Percentiles rank a stretch among this genome's conserved stretches.
Conservation (phyloP, 1,140 invertebrate species). For the Campoletis sonorensis region DNA sequence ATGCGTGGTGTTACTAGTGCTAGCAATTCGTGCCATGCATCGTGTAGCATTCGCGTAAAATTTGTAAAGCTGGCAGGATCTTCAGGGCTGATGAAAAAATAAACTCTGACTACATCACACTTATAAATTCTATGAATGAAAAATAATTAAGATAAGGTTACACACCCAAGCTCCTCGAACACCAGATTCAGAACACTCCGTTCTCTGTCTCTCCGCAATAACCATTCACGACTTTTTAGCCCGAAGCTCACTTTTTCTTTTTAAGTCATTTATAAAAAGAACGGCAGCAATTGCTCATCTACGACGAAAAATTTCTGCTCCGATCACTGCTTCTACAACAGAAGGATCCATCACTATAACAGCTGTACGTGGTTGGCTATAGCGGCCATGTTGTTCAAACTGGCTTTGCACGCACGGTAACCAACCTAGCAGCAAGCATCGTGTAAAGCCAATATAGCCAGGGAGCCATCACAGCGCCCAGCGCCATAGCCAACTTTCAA, state of each 20-base stretch:
- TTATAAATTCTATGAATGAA: slow-evolving; percentile 19
- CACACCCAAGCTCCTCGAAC: slow-evolving; percentile 27
- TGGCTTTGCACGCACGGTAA: too few species aligned
- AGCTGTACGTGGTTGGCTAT: slow-evolving; percentile 5
- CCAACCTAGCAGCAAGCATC: too few species aligned
- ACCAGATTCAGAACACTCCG: slow-evolving; percentile 34
- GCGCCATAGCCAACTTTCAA: too few species aligned
- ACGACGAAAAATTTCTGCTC: slow-evolving; percentile 29
- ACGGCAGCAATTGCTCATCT: slow-evolving; percentile 22
- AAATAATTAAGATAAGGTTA: slow-evolving; percentile 21
- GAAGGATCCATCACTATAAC: slow-evolving; percentile 1
- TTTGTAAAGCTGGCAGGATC: slow-evolving; percentile 35
- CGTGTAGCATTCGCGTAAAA: slow-evolving; percentile 36
- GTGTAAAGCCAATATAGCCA: too few species aligned
- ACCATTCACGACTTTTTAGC: slow-evolving; percentile 26
- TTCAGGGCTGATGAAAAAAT: slow-evolving; percentile 35
- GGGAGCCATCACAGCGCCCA: too few species aligned
- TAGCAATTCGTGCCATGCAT: slow-evolving; percentile 27
- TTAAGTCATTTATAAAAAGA: slow-evolving; percentile 11
- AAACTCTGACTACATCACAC: neutral
- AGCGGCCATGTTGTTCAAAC: too few species aligned
- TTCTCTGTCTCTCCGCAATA: slow-evolving; percentile 30
- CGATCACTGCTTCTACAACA: slow-evolving; percentile 10
- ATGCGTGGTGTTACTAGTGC: neutral
- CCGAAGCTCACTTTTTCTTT: slow-evolving; percentile 15